Percentiles rank a stretch among this genome's conserved stretches.
phyloP scores from a whole-genome alignment of 1,140 invertebrate species.

The Aethina tumida region DNA sequence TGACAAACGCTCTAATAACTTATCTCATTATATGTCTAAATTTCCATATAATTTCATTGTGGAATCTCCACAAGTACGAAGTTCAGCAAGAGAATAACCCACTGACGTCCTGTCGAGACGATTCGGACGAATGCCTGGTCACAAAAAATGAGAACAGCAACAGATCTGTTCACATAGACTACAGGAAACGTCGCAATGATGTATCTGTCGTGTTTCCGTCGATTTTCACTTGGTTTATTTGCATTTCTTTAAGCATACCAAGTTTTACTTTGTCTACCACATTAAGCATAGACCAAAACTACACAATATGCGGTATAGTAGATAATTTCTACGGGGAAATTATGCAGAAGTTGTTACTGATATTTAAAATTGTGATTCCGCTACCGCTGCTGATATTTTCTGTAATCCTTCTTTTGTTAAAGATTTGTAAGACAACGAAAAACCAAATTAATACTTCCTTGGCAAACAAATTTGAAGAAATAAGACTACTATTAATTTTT shows the following conservation, averaged over 20 bases:
- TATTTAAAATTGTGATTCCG: slow-evolving; percentile 27
- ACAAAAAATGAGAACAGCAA: slow-evolving; percentile 31
- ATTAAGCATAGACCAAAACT: slow-evolving; percentile 21
- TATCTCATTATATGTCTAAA: slow-evolving; percentile 43
- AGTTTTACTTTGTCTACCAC: slow-evolving; percentile 35
- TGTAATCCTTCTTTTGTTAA: slow-evolving; percentile 23
- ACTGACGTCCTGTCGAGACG: slow-evolving; percentile 34
- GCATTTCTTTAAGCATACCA: slow-evolving; percentile 44
- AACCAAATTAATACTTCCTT: slow-evolving; percentile 24
- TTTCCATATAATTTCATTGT: slow-evolving; percentile 43
- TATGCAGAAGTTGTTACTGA: slow-evolving; percentile 23
- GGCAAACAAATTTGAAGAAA: slow-evolving; percentile 24
- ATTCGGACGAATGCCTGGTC: slow-evolving; percentile 41
- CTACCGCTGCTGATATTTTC: slow-evolving; percentile 21
- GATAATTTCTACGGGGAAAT: slow-evolving; percentile 24
- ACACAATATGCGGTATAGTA: slow-evolving; percentile 26
- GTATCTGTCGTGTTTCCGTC: slow-evolving; percentile 40
- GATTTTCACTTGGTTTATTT: slow-evolving; percentile 43
- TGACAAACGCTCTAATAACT: slow-evolving; percentile 40
- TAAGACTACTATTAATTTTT: slow-evolving; percentile 24
- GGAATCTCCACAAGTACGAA: slow-evolving; percentile 35
- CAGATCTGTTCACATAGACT: slow-evolving; percentile 39
- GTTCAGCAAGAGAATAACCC: slow-evolving; percentile 32
- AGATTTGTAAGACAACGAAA: slow-evolving; percentile 18
- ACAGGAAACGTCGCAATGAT: slow-evolving; percentile 33